Base-by-base conservation (phyloP, 2,797 vertebrate genomes). In the Knipowitschia caucasica region DNA sequence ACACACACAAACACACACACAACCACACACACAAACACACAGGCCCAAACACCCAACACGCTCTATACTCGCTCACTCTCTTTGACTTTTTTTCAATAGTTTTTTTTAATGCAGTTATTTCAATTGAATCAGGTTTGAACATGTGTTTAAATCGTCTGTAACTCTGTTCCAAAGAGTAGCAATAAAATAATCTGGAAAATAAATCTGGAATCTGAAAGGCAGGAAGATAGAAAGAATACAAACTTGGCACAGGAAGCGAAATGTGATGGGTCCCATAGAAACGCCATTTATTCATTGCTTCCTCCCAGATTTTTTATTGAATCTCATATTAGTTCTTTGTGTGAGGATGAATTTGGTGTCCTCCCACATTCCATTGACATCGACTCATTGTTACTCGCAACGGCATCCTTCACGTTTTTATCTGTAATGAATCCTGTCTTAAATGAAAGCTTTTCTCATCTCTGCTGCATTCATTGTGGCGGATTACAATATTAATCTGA, bases 341-440 rank as follows among this genome's bases (percentile, higher is more conserved):
- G 39, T 26, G 52, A 59, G 23, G 17, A 67, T 0, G 6, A 3
- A 36, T 49, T 49, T 49, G 14, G 27, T 53, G 52, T 45, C 33
- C 61, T 51, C 54, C 46, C 57, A 17, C 55, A 27, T 6, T 10
- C 24, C 40, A 45, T 60, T 76, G 71, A 70, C 67, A 80, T 43
- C 52, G 34, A 4, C 0, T 57, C 56, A 53, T 53, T 14, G 15
- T 65, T 60, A 17, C 42, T 55, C 62, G 63, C 1, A 31, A 39
- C 53, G 33, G 43, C 64, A 62, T 71, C 42, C 5, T 61, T 64
- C 49, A 18, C 29, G 21, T 59, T 60, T 76, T 80, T 45, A 33
- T 31, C 21, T 20, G 11, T 33, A 33, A 70, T 55, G 27, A 35
- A 17, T 42, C 27, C 27, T 61, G 55, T 57, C 45, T 54, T 68